These are phyloP conservation scores for Onthophagus sagittarius DNA, from an alignment of 2,888 invertebrate species.

Conservation along the genomic window DNA sequence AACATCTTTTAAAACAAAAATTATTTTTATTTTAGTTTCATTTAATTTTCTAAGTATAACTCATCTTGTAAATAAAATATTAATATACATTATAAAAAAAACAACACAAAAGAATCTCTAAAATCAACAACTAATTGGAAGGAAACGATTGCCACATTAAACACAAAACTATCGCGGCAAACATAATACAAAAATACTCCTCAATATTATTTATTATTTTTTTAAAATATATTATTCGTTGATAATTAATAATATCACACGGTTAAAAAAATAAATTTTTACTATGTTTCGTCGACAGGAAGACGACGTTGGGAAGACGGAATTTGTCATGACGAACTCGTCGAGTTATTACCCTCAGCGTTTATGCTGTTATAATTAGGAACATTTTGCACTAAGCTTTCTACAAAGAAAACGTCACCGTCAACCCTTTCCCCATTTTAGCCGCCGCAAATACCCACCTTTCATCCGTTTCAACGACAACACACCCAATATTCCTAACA, in stretches of 20 bases:
- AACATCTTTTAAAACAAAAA: too few species aligned
- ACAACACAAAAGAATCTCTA: too few species aligned
- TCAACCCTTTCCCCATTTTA: neutral
- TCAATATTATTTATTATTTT: too few species aligned
- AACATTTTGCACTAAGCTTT: conserved; percentile 16
- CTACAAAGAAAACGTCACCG: conserved; percentile 1
- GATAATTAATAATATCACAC: neutral
- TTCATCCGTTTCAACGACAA: conserved; percentile 34
- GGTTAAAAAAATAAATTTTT: neutral
- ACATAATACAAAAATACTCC: too few species aligned
- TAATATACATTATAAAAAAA: too few species aligned
- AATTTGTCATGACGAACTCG: conserved; percentile 8
- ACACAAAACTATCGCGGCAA: too few species aligned
- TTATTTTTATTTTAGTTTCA: too few species aligned
- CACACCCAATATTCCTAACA: conserved; percentile 51
- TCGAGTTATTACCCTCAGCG: conserved; percentile 12
- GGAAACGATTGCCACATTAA: too few species aligned
- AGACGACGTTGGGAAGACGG: conserved; percentile 1
- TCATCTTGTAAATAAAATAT: too few species aligned
- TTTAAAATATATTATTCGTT: too few species aligned
- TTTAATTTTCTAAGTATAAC: too few species aligned
- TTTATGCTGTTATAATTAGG: conserved; percentile 22
- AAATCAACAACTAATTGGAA: too few species aligned
- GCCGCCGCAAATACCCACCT: conserved; percentile 31
- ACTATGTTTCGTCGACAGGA: conserved; percentile 12